Percentiles rank a stretch among this genome's conserved stretches.
phyloP scores from a whole-genome alignment of 1,140 invertebrate genomes.

The Diploscapter pachys region DNA sequence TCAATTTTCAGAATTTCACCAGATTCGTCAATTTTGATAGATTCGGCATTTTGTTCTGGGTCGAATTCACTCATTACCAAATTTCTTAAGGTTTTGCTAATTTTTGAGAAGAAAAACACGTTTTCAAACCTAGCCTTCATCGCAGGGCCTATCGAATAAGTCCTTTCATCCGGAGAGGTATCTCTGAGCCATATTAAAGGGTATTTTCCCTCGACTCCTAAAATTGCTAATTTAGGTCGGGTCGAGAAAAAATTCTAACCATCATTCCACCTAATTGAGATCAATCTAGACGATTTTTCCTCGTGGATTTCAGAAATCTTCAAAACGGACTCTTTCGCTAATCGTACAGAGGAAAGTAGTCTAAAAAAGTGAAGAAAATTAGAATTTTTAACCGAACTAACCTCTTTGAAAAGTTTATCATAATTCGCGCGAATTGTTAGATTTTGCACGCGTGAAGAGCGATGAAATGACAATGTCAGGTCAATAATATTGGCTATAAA shows the following conservation, averaged over 20 bases:
- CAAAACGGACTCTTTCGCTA: no score
- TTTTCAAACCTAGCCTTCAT: slow-evolving; percentile 44
- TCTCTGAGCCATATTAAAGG: slow-evolving; percentile 54
- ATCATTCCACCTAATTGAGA: slow-evolving; percentile 36
- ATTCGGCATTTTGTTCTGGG: slow-evolving; percentile 26
- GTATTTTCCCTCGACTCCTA: slow-evolving; percentile 41
- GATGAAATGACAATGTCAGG: no score
- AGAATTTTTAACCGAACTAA: no score
- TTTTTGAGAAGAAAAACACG: not conserved
- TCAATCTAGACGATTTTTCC: slow-evolving; percentile 9
- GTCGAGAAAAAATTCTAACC: slow-evolving; percentile 24
- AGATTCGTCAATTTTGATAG: slow-evolving; percentile 9
- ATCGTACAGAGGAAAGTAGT: no score
- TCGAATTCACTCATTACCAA: slow-evolving; percentile 49
- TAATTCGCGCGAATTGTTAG: no score
- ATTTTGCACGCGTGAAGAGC: no score
- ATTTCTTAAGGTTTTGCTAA: slow-evolving; percentile 17
- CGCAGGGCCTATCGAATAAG: slow-evolving; percentile 44
- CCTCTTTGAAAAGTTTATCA: no score
- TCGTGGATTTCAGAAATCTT: no score
- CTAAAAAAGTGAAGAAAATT: no score
- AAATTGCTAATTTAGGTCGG: slow-evolving; percentile 7
- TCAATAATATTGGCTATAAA: no score
- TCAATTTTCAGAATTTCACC: slow-evolving; percentile 32
- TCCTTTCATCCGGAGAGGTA: slow-evolving; percentile 44